Conservation (phyloP, 1,140 invertebrate species). For the Adelges cooleyi region DNA sequence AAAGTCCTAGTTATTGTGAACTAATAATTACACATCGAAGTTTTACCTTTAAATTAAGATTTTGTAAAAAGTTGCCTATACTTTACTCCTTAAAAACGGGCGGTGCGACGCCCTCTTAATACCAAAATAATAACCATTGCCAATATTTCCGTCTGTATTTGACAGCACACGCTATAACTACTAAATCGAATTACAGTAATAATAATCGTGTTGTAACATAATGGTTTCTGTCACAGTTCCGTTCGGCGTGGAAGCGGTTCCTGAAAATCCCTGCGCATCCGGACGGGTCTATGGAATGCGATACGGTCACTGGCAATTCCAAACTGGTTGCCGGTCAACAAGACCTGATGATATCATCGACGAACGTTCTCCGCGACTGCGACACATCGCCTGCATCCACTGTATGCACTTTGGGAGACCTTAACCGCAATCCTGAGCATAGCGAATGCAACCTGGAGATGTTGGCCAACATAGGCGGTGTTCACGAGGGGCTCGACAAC, state of each 20-base stretch:
- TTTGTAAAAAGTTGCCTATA: too few species aligned
- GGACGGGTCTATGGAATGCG: not conserved
- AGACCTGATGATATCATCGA: not conserved
- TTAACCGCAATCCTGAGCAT: not conserved
- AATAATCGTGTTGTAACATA: too few species aligned
- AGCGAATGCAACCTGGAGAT: not conserved
- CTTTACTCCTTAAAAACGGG: too few species aligned
- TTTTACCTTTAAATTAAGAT: too few species aligned
- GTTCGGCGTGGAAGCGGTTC: constrained; percentile 15
- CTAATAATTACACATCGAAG: too few species aligned
- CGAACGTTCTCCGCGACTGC: not conserved
- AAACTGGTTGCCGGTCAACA: not conserved
- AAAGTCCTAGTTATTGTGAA: too few species aligned
- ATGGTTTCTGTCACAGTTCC: not conserved
- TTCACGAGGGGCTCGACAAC: not conserved
- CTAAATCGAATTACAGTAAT: too few species aligned
- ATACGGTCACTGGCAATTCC: not conserved
- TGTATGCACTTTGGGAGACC: not conserved
- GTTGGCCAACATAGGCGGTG: not conserved
- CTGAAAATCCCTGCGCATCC: not conserved
- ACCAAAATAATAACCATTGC: too few species aligned
- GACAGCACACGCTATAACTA: too few species aligned
- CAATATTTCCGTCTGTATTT: too few species aligned
- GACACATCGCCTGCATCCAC: not conserved
- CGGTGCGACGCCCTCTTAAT: too few species aligned